phyloP scores from a whole-genome alignment of 2,888 invertebrate genomes.

The Molorchus minor region DNA sequence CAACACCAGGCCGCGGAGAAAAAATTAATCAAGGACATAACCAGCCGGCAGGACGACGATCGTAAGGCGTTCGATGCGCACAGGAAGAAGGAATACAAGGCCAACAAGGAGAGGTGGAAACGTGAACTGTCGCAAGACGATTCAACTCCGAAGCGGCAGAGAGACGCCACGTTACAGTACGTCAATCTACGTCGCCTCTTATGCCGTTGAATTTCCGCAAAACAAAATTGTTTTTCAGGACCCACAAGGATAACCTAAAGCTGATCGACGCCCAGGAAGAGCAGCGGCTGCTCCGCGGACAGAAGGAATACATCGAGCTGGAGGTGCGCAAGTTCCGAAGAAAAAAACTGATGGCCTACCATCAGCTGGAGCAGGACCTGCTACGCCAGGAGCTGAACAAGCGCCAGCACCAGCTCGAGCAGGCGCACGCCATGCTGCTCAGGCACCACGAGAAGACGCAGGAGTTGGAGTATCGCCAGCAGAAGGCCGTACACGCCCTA shows the following conservation, averaged over 20 bases:
- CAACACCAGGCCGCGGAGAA: conserved; percentile 90
- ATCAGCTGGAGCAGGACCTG: conserved; percentile 90
- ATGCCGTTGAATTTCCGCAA: too few species aligned
- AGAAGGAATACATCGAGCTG: conserved; percentile 90
- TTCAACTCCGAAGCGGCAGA: conserved; percentile 88
- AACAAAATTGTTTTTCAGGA: conserved; percentile 64
- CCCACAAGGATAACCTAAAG: conserved; percentile 91
- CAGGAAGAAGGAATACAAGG: conserved; percentile 96
- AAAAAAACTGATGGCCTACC: conserved; percentile 85
- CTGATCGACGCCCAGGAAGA: conserved; percentile 92
- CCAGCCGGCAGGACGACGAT: conserved; percentile 88
- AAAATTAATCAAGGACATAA: conserved; percentile 92
- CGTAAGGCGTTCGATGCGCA: conserved; percentile 90
- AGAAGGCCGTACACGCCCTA: conserved; percentile 91
- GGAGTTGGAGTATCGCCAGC: conserved; percentile 94
- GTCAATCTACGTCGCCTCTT: too few species aligned
- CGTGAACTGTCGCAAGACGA: conserved; percentile 91
- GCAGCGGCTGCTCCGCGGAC: conserved; percentile 84
- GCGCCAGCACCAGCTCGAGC: conserved; percentile 93
- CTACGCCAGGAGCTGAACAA: conserved; percentile 92
- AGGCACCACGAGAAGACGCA: conserved; percentile 97
- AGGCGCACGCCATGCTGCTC: conserved; percentile 92
- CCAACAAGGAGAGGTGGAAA: conserved; percentile 97
- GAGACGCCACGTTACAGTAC: conserved; percentile 88
- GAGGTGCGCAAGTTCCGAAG: conserved; percentile 93